Percentiles rank a stretch among this genome's conserved stretches.
These are phyloP conservation scores for Mycteria americana DNA, from an alignment of 2,797 vertebrate species.

Conservation along the genomic window DNA sequence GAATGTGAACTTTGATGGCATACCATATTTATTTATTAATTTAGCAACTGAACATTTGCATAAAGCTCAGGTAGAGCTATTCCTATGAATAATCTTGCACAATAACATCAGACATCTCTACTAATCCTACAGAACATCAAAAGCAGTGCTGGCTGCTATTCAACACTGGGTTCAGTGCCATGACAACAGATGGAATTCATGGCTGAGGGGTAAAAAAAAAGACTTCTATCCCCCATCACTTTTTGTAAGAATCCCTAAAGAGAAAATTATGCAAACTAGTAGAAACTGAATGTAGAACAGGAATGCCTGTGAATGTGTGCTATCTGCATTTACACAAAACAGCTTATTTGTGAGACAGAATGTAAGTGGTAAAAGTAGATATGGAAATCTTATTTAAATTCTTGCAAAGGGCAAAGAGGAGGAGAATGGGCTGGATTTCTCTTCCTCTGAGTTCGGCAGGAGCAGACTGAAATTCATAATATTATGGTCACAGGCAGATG, in stretches of 20 bases:
- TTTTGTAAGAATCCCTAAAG: constrained; percentile 66
- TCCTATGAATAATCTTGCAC: constrained; percentile 50
- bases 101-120: constrained; percentile 58
- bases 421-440: neutral
- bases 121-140: constrained; percentile 60
- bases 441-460: neutral
- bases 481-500: constrained; percentile 7
- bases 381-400: constrained; percentile 29
- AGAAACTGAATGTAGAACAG: constrained; percentile 47
- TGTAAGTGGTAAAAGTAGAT: constrained; percentile 31
- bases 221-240: constrained; percentile 47
- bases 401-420: neutral
- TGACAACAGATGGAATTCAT: constrained; percentile 71
- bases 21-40: constrained; percentile 22
- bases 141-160: constrained; percentile 61
- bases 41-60: constrained; percentile 29
- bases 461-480: constrained; percentile 11
- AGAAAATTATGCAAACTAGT: constrained; percentile 56
- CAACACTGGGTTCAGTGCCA: constrained; percentile 62
- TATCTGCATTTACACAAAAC: constrained; percentile 22
- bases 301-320: neutral
- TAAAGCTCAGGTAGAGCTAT: constrained; percentile 49
- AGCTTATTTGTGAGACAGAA: constrained; percentile 31
- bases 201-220: constrained; percentile 58
- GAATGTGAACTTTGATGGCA: constrained; percentile 18